phyloP scores from a whole-genome alignment of 2,797 vertebrate genomes.

The Melanotaenia parkinsoni region DNA sequence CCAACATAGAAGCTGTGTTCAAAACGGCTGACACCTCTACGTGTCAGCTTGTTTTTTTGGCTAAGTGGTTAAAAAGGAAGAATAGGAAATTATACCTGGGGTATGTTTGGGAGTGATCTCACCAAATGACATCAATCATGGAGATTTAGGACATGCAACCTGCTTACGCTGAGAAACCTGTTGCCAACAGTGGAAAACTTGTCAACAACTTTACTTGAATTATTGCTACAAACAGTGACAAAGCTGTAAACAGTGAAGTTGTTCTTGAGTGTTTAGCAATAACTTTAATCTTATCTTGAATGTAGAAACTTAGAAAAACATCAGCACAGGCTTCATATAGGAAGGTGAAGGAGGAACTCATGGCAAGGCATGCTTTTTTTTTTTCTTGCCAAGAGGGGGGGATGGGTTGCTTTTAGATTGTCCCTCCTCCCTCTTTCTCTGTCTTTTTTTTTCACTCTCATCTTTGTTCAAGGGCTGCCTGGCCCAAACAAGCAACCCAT shows the following conservation, averaged over 20 bases:
- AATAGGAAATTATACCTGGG: conserved; percentile 16
- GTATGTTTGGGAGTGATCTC: conserved; percentile 4
- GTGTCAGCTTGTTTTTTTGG: conserved; percentile 24
- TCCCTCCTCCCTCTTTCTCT: conserved; percentile 79
- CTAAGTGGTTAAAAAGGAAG: conserved; percentile 29
- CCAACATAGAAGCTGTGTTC: conserved; percentile 61
- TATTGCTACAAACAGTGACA: not conserved
- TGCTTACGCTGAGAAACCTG: conserved; percentile 52
- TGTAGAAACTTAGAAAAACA: conserved; percentile 10
- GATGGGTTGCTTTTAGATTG: conserved; percentile 72
- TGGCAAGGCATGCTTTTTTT: conserved; percentile 59
- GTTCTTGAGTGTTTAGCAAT: conserved; percentile 5
- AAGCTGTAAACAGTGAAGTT: not conserved
- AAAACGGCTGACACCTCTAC: conserved; percentile 69
- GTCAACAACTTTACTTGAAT: conserved; percentile 1
- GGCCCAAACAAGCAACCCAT: conserved; percentile 53
- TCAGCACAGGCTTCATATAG: conserved; percentile 43
- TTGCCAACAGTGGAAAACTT: conserved; percentile 53
- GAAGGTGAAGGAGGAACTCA: conserved; percentile 77
- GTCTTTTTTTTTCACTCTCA: conserved; percentile 75
- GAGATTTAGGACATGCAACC: conserved; percentile 2
- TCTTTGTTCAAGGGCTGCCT: conserved; percentile 77
- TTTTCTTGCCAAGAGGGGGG: conserved; percentile 63
- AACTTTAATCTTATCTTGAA: not conserved
- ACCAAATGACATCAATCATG: conserved; percentile 22